phyloP scores from a whole-genome alignment of 1,140 invertebrate genomes.

The Brachionus rubens region DNA sequence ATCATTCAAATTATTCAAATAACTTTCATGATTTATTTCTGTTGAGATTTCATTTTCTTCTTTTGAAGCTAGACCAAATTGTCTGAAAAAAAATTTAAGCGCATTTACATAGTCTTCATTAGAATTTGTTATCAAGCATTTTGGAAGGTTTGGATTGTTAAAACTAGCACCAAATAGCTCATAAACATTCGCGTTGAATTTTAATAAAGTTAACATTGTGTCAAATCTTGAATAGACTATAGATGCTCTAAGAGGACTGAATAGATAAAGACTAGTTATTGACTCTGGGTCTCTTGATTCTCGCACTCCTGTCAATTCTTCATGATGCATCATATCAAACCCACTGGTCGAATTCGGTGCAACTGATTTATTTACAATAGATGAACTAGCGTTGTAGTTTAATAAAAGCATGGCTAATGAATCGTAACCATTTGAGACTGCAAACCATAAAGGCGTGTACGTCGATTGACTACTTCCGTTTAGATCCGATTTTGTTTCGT shows the following conservation, averaged over 20 bases:
- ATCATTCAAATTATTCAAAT: slow-evolving; percentile 30
- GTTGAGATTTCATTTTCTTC: neutral
- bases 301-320: neutral
- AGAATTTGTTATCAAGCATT: neutral
- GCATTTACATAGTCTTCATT: slow-evolving; percentile 39
- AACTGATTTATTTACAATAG: slow-evolving; percentile 24
- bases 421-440: slow-evolving; percentile 37
- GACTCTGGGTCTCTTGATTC: slow-evolving; percentile 5
- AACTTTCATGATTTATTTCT: neutral
- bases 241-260: slow-evolving; percentile 37
- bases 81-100: slow-evolving; percentile 42
- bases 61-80: neutral
- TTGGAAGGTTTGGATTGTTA: neutral
- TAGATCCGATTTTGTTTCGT: slow-evolving; percentile 34
- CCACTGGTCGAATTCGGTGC: neutral
- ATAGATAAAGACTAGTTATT: slow-evolving; percentile 38
- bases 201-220: slow-evolving; percentile 8
- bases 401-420: neutral
- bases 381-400: slow-evolving; percentile 29
- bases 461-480: slow-evolving; percentile 33
- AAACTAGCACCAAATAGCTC: slow-evolving; percentile 23
- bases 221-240: slow-evolving; percentile 35
- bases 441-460: slow-evolving; percentile 40
- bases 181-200: slow-evolving; percentile 42
- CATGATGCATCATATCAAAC: neutral